Evolutionary conservation across 2,113 vertebrate genomes (phyloP).

Genomic region (Gallinago jamesoni): DNA sequence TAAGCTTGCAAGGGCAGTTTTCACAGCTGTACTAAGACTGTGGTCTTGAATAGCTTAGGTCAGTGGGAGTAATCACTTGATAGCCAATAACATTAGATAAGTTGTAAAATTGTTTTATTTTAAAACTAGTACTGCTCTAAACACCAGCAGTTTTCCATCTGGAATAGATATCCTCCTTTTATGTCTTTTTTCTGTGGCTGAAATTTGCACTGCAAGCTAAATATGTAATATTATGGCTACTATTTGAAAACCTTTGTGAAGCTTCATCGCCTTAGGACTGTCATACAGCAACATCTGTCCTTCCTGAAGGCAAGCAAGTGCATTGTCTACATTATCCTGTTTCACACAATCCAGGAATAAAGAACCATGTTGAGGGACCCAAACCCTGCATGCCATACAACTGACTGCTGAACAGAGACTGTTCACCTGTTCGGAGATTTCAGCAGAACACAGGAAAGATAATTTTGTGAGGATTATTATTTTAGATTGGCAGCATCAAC

Average conservation of each 20-base stretch:
- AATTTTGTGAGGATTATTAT: background rate
- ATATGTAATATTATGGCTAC: background rate
- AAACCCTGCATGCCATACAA: background rate
- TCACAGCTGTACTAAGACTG: background rate
- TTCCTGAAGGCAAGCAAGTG: background rate
- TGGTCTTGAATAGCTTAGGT: background rate
- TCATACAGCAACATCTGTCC: background rate
- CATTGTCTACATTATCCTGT: background rate
- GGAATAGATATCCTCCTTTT: background rate
- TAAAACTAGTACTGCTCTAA: background rate
- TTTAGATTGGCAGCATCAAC: background rate
- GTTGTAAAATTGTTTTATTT: background rate
- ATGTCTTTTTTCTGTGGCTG: background rate
- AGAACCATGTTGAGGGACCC: background rate
- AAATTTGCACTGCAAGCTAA: background rate
- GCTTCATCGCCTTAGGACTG: background rate
- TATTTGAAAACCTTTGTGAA: background rate
- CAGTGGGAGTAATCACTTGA: background rate
- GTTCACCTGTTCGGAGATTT: background rate
- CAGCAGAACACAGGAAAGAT: background rate
- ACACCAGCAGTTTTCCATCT: background rate
- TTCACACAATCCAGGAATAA: background rate
- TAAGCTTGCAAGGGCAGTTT: background rate
- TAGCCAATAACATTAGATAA: background rate
- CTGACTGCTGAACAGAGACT: background rate